phyloP scores from a whole-genome alignment of 2,888 invertebrate species.

The Melinaea menophilus region DNA sequence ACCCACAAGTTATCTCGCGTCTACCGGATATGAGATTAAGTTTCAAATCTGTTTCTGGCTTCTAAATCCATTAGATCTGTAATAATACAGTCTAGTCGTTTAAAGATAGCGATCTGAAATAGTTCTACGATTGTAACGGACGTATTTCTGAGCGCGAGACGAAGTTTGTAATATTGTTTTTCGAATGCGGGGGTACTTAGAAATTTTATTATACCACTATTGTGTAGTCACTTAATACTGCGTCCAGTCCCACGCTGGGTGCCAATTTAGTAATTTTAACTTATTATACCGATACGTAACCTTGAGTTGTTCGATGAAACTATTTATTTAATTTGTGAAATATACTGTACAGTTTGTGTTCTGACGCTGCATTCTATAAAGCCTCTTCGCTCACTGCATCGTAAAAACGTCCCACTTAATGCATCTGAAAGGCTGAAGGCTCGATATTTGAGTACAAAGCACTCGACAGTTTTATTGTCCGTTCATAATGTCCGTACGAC shows the following conservation, averaged over 20 bases:
- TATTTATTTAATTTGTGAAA: too few species aligned
- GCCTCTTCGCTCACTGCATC: constrained; percentile 10
- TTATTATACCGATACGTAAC: not conserved
- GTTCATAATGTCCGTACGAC: constrained; percentile 70
- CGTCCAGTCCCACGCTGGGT: constrained; percentile 46
- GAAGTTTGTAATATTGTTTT: constrained; percentile 13
- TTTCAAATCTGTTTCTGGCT: constrained; percentile 5
- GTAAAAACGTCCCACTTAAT: constrained; percentile 21
- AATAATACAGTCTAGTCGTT: constrained; percentile 25
- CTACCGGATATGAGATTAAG: not conserved
- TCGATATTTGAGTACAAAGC: constrained; percentile 38
- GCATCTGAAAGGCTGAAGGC: constrained; percentile 28
- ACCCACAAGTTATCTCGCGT: not conserved
- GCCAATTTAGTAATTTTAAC: constrained; percentile 37
- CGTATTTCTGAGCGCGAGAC: constrained; percentile 13
- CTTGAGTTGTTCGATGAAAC: too few species aligned
- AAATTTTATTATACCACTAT: not conserved
- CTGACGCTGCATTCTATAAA: too few species aligned
- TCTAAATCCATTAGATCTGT: constrained; percentile 18
- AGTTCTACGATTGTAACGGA: constrained; percentile 18
- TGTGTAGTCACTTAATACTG: not conserved
- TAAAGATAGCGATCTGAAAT: constrained; percentile 24
- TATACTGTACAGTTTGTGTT: too few species aligned
- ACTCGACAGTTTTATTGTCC: constrained; percentile 65
- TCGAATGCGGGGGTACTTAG: constrained; percentile 11